phyloP scores from a whole-genome alignment of 1,140 invertebrate genomes.

The Tetramorium parvispinum region DNA sequence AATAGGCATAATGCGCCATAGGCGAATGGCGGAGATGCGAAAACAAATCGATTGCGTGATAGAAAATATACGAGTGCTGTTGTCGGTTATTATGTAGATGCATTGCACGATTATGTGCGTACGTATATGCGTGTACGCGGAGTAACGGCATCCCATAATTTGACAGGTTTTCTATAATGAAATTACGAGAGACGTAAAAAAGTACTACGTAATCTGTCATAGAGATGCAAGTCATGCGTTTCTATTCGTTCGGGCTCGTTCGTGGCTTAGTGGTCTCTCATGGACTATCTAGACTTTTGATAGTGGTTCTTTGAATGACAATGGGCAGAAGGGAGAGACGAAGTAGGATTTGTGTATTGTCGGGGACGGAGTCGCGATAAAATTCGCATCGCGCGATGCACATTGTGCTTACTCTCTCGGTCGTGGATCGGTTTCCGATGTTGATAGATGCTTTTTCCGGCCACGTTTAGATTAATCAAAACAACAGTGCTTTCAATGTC shows the following conservation, averaged over 20 bases:
- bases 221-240: conserved; percentile 56
- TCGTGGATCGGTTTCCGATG: conserved; percentile 38
- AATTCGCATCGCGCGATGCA: conserved; percentile 25
- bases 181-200: conserved; percentile 38
- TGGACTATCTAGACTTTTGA: conserved; percentile 41
- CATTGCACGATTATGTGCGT: conserved; percentile 48
- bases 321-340: conserved; percentile 4
- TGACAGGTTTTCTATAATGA: conserved; percentile 52
- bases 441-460: conserved; percentile 53
- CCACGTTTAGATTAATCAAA: conserved; percentile 51
- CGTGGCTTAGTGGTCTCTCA: conserved; percentile 41
- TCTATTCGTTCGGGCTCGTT: conserved; percentile 40
- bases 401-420: conserved; percentile 7
- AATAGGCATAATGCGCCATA: conserved; percentile 48
- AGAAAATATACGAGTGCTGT: conserved; percentile 53
- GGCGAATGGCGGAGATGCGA: conserved; percentile 42
- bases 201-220: conserved; percentile 34
- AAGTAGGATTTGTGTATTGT: conserved; percentile 23
- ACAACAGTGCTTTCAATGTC: conserved; percentile 56
- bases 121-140: conserved; percentile 3
- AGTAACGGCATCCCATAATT: conserved; percentile 55
- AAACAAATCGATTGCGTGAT: conserved; percentile 60
- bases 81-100: conserved; percentile 57
- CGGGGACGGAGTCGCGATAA: not conserved
- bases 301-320: conserved; percentile 24